phyloP scores from a whole-genome alignment of 2,888 invertebrate species.

The Clusia tigrina region DNA sequence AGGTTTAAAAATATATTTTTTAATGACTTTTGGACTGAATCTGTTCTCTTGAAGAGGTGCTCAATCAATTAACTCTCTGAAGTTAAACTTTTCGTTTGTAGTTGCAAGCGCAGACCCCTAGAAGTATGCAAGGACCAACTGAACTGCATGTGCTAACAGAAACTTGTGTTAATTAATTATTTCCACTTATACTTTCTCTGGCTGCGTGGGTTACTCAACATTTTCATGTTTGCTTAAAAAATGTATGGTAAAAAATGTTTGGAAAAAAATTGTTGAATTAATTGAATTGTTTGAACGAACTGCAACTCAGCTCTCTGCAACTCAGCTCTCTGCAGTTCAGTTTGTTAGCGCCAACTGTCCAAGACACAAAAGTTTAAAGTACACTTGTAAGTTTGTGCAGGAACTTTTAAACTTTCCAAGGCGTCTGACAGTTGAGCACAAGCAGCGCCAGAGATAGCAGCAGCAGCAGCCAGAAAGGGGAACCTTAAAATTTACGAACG shows the following conservation, averaged over 20 bases:
- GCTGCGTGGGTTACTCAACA: neutral
- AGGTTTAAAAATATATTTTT: no score
- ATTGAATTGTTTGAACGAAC: neutral
- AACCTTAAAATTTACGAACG: neutral
- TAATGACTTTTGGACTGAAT: no score
- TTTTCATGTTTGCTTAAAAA: no score
- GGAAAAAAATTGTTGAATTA: neutral
- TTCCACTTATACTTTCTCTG: neutral
- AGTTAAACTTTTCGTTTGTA: no score
- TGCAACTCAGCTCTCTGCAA: neutral
- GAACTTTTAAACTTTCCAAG: constrained; percentile 6
- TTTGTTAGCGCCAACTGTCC: constrained; percentile 3
- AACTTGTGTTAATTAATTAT: constrained; percentile 3
- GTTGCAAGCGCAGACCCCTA: no score
- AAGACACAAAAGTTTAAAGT: constrained; percentile 8
- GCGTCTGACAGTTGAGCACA: neutral
- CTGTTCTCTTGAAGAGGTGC: no score
- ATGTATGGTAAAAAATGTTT: neutral
- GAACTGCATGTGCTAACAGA: neutral
- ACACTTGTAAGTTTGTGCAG: constrained; percentile 3
- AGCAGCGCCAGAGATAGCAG: neutral
- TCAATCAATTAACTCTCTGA: no score
- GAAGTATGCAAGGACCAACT: neutral
- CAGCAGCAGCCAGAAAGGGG: neutral
- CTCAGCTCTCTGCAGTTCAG: neutral